Conservation (phyloP, 2,113 vertebrate genomes). For the Loxodonta africana region DNA sequence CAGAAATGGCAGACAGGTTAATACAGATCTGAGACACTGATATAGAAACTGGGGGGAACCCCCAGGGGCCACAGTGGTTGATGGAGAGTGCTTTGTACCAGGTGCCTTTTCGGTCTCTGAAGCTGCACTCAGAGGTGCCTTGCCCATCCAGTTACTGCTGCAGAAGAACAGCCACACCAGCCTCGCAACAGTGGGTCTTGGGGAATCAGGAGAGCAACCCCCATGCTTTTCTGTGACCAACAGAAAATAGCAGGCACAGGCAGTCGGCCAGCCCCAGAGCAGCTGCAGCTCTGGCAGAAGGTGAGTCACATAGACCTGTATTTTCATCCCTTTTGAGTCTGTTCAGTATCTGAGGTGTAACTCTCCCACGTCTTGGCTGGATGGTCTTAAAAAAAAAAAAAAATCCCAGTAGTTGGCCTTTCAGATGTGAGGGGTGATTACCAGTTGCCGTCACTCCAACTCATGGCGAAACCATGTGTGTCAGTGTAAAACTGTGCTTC, state of each 20-base stretch:
- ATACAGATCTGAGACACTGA: background rate
- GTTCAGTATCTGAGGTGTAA: background rate
- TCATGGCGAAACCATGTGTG: too few species aligned
- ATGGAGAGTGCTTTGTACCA: background rate
- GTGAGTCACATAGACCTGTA: background rate
- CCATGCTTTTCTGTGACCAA: background rate
- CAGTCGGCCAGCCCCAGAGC: too few species aligned
- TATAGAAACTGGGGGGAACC: background rate
- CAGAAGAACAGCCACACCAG: background rate
- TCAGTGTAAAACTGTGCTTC: too few species aligned
- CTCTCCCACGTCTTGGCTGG: background rate
- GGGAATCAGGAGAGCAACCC: background rate
- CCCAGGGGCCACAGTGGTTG: background rate
- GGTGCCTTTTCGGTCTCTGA: background rate
- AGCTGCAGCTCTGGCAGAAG: background rate
- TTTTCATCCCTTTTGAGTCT: background rate
- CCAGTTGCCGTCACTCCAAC: too few species aligned
- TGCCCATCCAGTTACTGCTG: too few species aligned
- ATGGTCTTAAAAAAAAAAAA: background rate
- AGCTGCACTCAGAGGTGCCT: accelerated
- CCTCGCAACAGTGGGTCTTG: background rate
- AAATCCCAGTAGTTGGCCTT: background rate
- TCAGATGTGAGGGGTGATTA: background rate
- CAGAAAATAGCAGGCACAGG: background rate
- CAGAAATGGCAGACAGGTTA: background rate